These are phyloP conservation scores for Eriocheir sinensis DNA, from an alignment of 1,140 invertebrate species.

Conservation along the genomic window DNA sequence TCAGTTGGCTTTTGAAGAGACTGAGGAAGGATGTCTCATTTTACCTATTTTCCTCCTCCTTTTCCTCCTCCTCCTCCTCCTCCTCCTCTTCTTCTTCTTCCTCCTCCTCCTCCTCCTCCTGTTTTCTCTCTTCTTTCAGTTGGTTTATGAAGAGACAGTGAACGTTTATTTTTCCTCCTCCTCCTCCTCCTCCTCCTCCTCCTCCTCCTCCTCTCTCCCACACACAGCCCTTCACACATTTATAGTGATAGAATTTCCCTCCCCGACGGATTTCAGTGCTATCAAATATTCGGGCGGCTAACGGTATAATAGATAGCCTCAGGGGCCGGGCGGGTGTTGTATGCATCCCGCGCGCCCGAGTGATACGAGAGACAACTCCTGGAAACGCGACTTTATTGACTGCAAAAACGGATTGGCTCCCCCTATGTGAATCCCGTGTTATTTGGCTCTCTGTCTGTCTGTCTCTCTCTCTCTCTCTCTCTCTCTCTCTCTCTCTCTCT, in stretches of 20 bases:
- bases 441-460: no score
- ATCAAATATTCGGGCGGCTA: not conserved
- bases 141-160: not conserved
- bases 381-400: no score
- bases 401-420: no score
- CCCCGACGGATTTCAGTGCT: not conserved
- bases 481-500: no score
- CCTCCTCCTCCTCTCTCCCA: no score
- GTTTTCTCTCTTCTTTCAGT: not conserved
- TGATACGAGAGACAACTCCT: not conserved
- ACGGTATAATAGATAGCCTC: not conserved
- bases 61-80: no score
- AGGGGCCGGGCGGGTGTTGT: not conserved
- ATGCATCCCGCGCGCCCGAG: not conserved
- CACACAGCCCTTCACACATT: not conserved
- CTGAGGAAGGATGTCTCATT: no score
- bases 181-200: no score
- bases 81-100: no score
- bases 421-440: no score
- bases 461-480: not conserved
- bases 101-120: not conserved
- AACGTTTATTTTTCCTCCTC: not conserved
- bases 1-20: not conserved
- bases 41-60: no score
- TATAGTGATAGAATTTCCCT: not conserved